Base-by-base conservation (phyloP, 2,113 vertebrate genomes). In the Lipotes vexillifer region DNA sequence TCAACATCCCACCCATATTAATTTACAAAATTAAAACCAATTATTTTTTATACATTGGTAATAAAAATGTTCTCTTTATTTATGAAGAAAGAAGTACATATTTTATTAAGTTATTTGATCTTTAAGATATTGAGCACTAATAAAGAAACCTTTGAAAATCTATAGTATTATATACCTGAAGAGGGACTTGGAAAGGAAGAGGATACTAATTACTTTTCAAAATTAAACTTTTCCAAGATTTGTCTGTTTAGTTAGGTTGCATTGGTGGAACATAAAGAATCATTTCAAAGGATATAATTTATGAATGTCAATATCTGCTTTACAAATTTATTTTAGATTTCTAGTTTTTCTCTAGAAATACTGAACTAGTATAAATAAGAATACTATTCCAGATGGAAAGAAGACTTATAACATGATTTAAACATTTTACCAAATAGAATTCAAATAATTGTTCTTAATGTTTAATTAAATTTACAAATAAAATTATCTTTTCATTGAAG, bases 161-260 rank as follows among this genome's bases (percentile, higher is more conserved):
- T 63, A 55, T 13, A 80, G 61, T 63, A 83, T 49, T 88, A 77
- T 29, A 69, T 29, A 69, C 33, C 21, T 86, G 13, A 92, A 20
- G 44, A 65, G 2, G 17, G 17, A 46, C 36, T 65, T 87, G 25
- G 6, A 93, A 95, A 86, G 23, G 4, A 91, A 86, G 15, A 21
- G 25, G 25, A 33, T 31, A 95, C 14, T 75, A 92, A 27, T 29
- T 33, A 72, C 20, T 77, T 95, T 84, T 69, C 77, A 88, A 95
- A 95, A 85, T 85, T 80, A 94, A 95, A 92, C 61, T 93, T 52
- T 95, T 86, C 46, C 71, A 93, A 95, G 63, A 97, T 92, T 72
- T 83, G 23, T 18, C 14, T 63, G 31, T 5, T 77, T 88, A 90
- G 83, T 95, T 61, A 93, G 66, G 7, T 85, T 85, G 20, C 52